Evolutionary conservation across 2,113 vertebrate genomes (phyloP), one percentile per base, ranked within the genome.

Genomic region (Pitta sordida): DNA sequence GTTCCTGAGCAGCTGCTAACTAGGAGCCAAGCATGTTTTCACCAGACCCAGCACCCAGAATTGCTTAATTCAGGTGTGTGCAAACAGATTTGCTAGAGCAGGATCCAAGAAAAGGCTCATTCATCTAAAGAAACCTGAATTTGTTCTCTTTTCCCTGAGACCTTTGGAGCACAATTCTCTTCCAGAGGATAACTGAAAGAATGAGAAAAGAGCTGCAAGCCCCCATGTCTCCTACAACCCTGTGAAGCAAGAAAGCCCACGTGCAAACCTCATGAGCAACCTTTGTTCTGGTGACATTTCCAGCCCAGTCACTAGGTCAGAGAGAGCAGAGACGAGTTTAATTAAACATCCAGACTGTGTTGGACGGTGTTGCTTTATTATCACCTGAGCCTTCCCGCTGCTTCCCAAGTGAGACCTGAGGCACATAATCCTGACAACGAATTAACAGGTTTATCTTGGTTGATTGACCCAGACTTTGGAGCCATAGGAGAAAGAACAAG

Each of bases 381-480:
- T 89, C 95, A 95, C 91, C 91, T 95, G 68, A 88, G 75, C 90
- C 91, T 94, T 90, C 90, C 79, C 75, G 83, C 76, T 81, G 91
- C 79, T 95, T 88, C 82, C 86, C 68, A 11, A 96, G 90, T 34
- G 43, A 93, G 84, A 91, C 63, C 87, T 26, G 75, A 89, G 93
- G 87, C 59, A 70, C 78, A 17, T 44, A 77, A 91, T 67, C 55
- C 68, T 70, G 79, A 91, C 83, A 86, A 91, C 1, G 11, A 90
- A 93, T 80, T 91, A 95, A 78, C 82, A 59, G 88, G 76, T 92
- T 94, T 93, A 87, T 93, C 82, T 85, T 88, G 87, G 87, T 94
- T 91, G 96, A 78, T 36, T 93, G 94, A 95, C 90, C 90, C 71
- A 91, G 95, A 91, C 93, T 91, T 88, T 88, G 87, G 86, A 96